Evolutionary conservation across 2,888 invertebrate genomes (phyloP), one percentile per base, ranked within the genome.

Genomic region (Theodoxus fluviatilis): DNA sequence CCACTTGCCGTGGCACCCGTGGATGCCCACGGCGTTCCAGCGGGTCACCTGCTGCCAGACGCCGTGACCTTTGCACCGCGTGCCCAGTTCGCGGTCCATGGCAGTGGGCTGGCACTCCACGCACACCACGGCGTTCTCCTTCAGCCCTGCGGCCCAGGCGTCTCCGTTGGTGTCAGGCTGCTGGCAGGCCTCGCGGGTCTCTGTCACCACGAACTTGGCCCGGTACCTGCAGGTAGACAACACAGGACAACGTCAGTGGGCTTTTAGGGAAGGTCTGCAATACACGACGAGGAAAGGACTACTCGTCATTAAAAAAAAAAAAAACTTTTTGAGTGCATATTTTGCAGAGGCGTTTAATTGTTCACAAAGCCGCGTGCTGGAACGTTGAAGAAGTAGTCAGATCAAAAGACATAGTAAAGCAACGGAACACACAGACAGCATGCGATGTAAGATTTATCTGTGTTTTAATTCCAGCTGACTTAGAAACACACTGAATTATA

Each of bases 1-100:
- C 95, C 95, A 95, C 85, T 94, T 94, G 49, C 95, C 95, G 82
- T 94, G 94, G 87, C 95, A 95, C 81, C 94, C 93, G 0, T 93
- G 93, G n/a, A 92, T 92, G 63, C 93, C 92, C 40, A 95, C 90
- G 43, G 94, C 94, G 79, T 93, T 93, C 92, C 93, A 95, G 71
- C 94, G 90, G 15, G 94, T 94, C 74, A 92, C 90, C 71, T 92
- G 90, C 0, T 91, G 91, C 38, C 91, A 89, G 2, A 93, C 92
- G 0, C 95, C 95, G 85, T 95, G 94, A 0, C 95, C 95, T 74
- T 92, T 92, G 89, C 95, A 95, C 64, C 93, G 78, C 59, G 79
- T 92, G 73, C 92, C 92, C 37, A 93, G 87, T 73, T 91, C 91
- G 57, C 92, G 91, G 67, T 93, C 90, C 72, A 94, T 90, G 0